Evolutionary conservation across 2,888 invertebrate genomes (phyloP).

Genomic region (Orthosia cruda): DNA sequence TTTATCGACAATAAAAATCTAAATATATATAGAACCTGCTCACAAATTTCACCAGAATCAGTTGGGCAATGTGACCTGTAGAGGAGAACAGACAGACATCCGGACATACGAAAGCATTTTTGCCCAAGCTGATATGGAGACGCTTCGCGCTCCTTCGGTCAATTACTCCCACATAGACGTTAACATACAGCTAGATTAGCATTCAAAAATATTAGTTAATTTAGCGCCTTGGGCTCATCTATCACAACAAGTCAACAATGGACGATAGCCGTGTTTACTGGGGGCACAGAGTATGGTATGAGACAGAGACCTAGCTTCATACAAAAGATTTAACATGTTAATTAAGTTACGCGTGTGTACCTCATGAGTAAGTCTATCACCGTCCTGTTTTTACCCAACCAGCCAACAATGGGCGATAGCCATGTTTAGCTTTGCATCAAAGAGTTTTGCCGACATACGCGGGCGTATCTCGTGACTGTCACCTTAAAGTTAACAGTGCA

Average conservation of each 20-base stretch:
- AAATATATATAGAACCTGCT: too few relatives aligned
- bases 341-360: too few relatives aligned
- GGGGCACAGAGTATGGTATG: conserved; percentile 9
- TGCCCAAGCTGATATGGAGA: too few relatives aligned
- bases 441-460: too few relatives aligned
- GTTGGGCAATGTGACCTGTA: too few relatives aligned
- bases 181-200: conserved; percentile 33
- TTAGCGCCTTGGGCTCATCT: conserved; percentile 65
- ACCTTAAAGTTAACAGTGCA: neutral
- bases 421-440: conserved; percentile 8
- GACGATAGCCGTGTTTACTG: conserved; percentile 33
- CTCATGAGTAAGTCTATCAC: too few relatives aligned
- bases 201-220: conserved; percentile 68
- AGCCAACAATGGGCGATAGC: conserved; percentile 29
- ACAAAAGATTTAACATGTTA: too few relatives aligned
- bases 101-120: too few relatives aligned
- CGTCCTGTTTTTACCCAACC: conserved; percentile 54
- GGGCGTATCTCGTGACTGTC: neutral
- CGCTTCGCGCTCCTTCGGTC: too few relatives aligned
- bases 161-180: conserved; percentile 28
- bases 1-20: too few relatives aligned
- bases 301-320: neutral
- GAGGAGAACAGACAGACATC: too few relatives aligned
- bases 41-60: too few relatives aligned
- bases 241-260: conserved; percentile 57